Conservation (phyloP, 2,888 invertebrate species). For the Hypena proboscidalis region DNA sequence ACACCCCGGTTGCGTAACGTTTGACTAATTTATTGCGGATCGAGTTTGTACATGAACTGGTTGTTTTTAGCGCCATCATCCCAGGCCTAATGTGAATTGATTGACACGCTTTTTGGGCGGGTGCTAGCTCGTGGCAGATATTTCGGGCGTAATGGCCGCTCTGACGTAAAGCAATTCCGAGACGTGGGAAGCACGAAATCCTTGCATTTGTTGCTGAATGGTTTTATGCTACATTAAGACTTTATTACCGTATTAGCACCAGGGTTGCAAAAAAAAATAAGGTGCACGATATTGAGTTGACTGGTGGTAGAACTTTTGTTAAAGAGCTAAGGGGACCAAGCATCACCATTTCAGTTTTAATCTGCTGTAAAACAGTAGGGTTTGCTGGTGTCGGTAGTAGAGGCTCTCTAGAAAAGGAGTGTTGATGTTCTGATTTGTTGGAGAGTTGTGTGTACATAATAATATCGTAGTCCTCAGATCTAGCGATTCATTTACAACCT, state of each 20-base stretch:
- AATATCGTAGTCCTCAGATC: too few species aligned
- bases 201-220: conserved; percentile 58
- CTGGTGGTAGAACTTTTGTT: too few species aligned
- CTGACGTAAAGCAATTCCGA: conserved; percentile 76
- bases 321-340: too few species aligned
- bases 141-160: conserved; percentile 74
- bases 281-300: too few species aligned
- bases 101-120: conserved; percentile 75
- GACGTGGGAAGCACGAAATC: conserved; percentile 71
- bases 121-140: conserved; percentile 66
- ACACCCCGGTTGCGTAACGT: conserved; percentile 26
- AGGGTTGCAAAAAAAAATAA: conserved; percentile 40
- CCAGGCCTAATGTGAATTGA: conserved; percentile 69
- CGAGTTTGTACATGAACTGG: conserved; percentile 41
- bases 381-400: too few species aligned
- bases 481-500: too few species aligned
- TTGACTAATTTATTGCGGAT: conserved; percentile 35
- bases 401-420: too few species aligned
- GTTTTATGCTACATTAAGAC: conserved; percentile 58
- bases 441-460: too few species aligned
- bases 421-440: too few species aligned
- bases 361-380: too few species aligned
- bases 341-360: too few species aligned
- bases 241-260: conserved; percentile 45
- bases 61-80: conserved; percentile 56